Percentiles rank a stretch among this genome's conserved stretches.
phyloP scores from a whole-genome alignment of 2,113 vertebrate species.

The Dolichotis patagonum region DNA sequence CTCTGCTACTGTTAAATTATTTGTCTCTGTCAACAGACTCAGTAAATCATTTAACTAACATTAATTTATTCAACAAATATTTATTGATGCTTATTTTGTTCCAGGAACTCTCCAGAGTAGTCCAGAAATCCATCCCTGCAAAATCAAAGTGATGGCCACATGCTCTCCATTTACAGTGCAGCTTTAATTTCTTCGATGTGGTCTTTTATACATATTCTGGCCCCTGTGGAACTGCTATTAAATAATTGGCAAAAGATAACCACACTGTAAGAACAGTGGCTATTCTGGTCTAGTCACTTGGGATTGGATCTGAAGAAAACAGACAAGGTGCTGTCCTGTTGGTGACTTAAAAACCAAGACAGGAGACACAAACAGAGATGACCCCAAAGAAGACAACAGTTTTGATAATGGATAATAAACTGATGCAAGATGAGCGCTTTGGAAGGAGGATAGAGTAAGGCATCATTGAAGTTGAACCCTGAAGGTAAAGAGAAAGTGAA shows the following conservation, averaged over 20 bases:
- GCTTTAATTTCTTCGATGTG: not conserved
- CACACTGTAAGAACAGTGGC: not conserved
- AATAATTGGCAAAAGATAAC: not conserved
- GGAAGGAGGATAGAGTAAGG: not conserved
- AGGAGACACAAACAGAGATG: not conserved
- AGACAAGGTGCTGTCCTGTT: not conserved
- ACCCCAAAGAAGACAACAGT: not conserved
- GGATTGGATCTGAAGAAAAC: not conserved
- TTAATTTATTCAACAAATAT: slow-evolving; percentile 43
- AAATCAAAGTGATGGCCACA: not conserved
- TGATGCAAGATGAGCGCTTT: not conserved
- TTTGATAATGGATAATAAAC: not conserved
- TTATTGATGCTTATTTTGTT: not conserved
- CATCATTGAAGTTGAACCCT: not conserved
- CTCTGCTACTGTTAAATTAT: not conserved
- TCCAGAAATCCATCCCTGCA: too few relatives aligned
- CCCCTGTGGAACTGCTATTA: not conserved
- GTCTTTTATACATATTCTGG: not conserved
- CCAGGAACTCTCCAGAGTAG: not conserved
- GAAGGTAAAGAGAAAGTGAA: not conserved
- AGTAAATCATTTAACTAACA: slow-evolving; percentile 4
- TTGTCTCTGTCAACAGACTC: slow-evolving; percentile 1
- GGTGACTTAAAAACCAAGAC: not conserved
- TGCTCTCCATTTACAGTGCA: not conserved
- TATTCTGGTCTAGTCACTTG: not conserved